Conservation (phyloP, 2,113 vertebrate species). For the Microtus pennsylvanicus region DNA sequence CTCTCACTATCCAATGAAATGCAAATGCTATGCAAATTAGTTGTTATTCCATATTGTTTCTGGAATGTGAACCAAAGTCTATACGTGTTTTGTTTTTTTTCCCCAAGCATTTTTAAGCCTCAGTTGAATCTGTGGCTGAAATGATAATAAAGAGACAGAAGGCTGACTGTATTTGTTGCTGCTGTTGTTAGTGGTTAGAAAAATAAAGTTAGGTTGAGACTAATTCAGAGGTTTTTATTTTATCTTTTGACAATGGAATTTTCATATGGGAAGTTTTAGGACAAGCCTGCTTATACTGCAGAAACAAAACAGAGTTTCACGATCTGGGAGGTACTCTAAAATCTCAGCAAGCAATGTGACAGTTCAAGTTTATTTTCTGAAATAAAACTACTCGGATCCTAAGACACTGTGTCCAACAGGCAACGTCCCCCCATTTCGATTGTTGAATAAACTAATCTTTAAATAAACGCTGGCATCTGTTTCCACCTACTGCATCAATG, state of each 20-base stretch:
- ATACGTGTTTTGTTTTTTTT: neutral
- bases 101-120: neutral
- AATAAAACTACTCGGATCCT: conserved; percentile 21
- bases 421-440: conserved; percentile 32
- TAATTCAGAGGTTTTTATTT: neutral
- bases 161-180: neutral
- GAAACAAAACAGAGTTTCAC: conserved; percentile 31
- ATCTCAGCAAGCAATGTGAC: conserved; percentile 7
- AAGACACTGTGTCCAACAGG: conserved; percentile 44
- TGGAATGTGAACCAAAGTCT: neutral
- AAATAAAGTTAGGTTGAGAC: neutral
- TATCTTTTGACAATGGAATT: neutral
- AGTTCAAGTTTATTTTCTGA: conserved; percentile 21
- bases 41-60: neutral
- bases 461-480: conserved; percentile 75
- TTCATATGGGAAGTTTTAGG: conserved; percentile 15
- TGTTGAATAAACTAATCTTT: conserved; percentile 73
- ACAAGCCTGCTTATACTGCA: neutral
- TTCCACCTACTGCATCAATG: conserved; percentile 57
- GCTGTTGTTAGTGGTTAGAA: neutral
- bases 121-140: neutral
- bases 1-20: neutral
- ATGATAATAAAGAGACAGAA: neutral
- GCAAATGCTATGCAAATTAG: neutral
- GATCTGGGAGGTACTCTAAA: neutral